Percentiles rank a stretch among this genome's conserved stretches.
Evolutionary conservation across 2,888 invertebrate species (phyloP).

Genomic region (Hermaeophaga mercurialis): DNA sequence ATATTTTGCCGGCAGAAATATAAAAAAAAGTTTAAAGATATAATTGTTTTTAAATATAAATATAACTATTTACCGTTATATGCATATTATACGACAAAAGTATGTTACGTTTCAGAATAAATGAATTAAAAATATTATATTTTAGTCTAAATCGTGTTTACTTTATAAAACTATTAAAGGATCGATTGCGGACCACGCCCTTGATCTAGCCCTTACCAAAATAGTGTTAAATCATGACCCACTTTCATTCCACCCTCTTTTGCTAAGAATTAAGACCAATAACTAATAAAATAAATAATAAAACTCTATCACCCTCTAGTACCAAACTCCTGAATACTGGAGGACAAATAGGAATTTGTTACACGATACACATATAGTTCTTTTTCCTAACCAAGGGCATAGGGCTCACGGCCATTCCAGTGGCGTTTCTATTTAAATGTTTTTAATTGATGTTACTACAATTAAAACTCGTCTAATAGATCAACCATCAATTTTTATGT

Average conservation of each 20-base stretch:
- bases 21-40: too few relatives aligned
- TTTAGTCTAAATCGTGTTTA: too few relatives aligned
- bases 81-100: too few relatives aligned
- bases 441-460: too few relatives aligned
- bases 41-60: too few relatives aligned
- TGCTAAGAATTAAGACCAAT: background rate
- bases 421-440: conserved; percentile 4
- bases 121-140: too few relatives aligned
- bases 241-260: background rate
- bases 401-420: conserved; percentile 7
- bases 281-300: conserved; percentile 19
- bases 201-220: background rate
- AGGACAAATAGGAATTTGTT: conserved; percentile 16
- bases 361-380: conserved; percentile 6
- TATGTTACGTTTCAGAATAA: too few relatives aligned
- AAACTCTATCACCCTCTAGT: conserved; percentile 10
- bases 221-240: conserved; percentile 8
- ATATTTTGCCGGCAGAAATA: too few relatives aligned
- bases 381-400: conserved; percentile 3
- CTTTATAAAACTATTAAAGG: too few relatives aligned
- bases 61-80: too few relatives aligned
- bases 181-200: background rate
- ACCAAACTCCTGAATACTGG: conserved; percentile 7
- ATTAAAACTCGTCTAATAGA: too few relatives aligned
- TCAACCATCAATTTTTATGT: too few relatives aligned